Conservation (phyloP, 2,888 invertebrate genomes). For the Crossocerus cetratus region DNA sequence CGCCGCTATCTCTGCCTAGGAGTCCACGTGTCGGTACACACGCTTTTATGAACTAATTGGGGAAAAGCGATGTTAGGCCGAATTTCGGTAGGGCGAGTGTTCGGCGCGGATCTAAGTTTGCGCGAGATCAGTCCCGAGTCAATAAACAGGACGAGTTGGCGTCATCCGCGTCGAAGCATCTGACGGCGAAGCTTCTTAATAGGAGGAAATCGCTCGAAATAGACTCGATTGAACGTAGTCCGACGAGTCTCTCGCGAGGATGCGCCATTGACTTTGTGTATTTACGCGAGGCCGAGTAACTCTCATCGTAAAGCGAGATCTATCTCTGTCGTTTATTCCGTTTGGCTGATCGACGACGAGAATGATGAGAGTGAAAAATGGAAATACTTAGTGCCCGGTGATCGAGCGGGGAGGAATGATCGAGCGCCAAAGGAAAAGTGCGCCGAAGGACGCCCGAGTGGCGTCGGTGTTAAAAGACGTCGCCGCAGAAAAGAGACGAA, state of each 20-base stretch:
- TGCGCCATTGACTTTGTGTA: slow-evolving; percentile 28
- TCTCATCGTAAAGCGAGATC: slow-evolving; percentile 19
- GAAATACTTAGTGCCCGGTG: not conserved
- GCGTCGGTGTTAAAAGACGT: not conserved
- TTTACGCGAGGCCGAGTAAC: slow-evolving; percentile 31
- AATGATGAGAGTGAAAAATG: not conserved
- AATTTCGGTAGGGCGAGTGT: no score
- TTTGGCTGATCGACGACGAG: not conserved
- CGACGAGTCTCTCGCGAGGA: slow-evolving; percentile 23
- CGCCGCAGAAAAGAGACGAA: not conserved
- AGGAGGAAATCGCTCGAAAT: slow-evolving; percentile 33
- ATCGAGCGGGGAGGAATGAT: not conserved
- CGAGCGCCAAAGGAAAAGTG: not conserved
- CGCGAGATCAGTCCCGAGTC: slow-evolving; percentile 43
- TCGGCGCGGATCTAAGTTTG: slow-evolving; percentile 37
- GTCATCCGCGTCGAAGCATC: slow-evolving; percentile 27
- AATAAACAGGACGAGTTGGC: slow-evolving; percentile 36
- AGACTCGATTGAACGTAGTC: slow-evolving; percentile 44
- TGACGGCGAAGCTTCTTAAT: slow-evolving; percentile 40
- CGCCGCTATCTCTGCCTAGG: not conserved
- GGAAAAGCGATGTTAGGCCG: no score
- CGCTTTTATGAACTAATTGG: no score
- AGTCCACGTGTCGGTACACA: no score
- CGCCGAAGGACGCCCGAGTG: no score
- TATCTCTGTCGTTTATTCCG: not conserved